Percentiles rank a stretch among this genome's conserved stretches.
These are phyloP conservation scores for Otolemur crassicaudatus DNA, from an alignment of 2,797 vertebrate genomes.

Conservation along the genomic window DNA sequence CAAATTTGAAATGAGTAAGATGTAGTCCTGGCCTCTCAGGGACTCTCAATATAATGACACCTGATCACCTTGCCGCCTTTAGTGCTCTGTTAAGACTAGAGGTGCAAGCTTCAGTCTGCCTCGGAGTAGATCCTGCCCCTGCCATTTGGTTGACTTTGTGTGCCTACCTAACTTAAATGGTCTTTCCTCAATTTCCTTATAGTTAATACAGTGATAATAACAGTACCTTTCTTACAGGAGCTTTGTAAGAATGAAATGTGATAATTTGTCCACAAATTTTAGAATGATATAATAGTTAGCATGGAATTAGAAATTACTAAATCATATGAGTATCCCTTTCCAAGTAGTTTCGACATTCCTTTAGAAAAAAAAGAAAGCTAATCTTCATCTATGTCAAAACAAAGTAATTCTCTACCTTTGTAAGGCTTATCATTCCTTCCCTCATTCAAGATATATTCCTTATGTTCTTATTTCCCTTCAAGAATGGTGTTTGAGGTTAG, in stretches of 20 bases:
- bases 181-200: not conserved
- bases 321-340: not conserved
- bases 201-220: not conserved
- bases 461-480: not conserved
- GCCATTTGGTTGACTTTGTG: not conserved
- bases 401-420: not conserved
- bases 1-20: not conserved
- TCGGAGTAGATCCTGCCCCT: not conserved
- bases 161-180: not conserved
- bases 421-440: not conserved
- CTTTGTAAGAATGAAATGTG: not conserved
- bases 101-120: not conserved
- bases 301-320: not conserved
- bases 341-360: not conserved
- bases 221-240: not conserved
- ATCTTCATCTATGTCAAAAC: not conserved
- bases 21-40: not conserved
- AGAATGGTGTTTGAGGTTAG: not conserved
- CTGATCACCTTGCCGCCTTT: not conserved
- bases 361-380: not conserved
- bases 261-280: not conserved
- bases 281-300: not conserved
- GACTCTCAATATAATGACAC: not conserved
- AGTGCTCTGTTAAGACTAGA: not conserved
- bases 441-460: not conserved